Evolutionary conservation across 2,113 vertebrate genomes (phyloP), one percentile per base, ranked within the genome.

Genomic region (Gila orcuttii): DNA sequence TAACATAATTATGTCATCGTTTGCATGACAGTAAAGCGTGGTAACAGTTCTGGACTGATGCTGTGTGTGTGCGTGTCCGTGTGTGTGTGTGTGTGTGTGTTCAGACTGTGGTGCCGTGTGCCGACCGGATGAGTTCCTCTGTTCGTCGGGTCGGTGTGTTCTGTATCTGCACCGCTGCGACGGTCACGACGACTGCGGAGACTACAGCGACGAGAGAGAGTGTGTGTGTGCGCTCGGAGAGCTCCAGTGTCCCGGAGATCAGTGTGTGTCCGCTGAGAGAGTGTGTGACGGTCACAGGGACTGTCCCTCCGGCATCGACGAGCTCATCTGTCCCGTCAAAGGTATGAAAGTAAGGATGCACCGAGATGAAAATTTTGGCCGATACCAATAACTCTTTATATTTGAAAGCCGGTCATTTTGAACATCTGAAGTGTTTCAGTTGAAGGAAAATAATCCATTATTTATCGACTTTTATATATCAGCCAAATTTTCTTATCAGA

Each of bases 111-210:
- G 94, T 1, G 89, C 91, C n/a, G 90, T 90, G 59, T 98, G 97
- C 23, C 91, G 88, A 0, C 86, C 91, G 1, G 93, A 94, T 0
- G 96, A 98, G 91, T 95, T 96, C 88, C 88, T 92, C 42, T 98
- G 97, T 17, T 88, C 89, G 0, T 91, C 88, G 0, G 95, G 97
- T 1, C 93, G 68, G 1, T 98, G 97, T 15, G 89, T 98, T 55
- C 93, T 95, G 0, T 95, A 95, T 87, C 73, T 94, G 0, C 95
- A 93, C 19, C 94, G 94, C 89, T 98, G 97, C 15, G 95, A 98
- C 0, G 96, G 97, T 11, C 96, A 89, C 3, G 94, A 97, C 0
- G 95, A 98, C 94, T 98, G 97, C 4, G 97, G 94, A 0, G 96
- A 98, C 68, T 92, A 95, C 74, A 96, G 95, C 0, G 97, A 98